Conservation (phyloP, 2,888 invertebrate genomes). For the Belgica antarctica region DNA sequence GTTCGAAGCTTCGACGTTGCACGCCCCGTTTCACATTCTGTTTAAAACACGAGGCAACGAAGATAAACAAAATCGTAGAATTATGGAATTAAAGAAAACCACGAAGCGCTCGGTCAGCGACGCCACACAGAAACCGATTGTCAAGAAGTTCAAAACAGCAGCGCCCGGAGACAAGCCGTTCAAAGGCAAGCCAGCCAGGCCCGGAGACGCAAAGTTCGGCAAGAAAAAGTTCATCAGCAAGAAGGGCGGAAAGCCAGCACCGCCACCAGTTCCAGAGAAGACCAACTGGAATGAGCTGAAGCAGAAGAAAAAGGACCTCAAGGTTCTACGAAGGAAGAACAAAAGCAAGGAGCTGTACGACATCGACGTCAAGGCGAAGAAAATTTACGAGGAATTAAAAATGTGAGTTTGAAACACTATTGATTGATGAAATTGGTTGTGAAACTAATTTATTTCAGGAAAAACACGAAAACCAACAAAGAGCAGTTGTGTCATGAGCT, state of each 20-base stretch:
- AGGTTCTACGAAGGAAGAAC: conserved; percentile 64
- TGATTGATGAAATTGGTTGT: conserved; percentile 49
- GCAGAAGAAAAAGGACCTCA: conserved; percentile 70
- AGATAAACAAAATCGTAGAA: neutral
- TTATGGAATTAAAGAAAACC: conserved; percentile 24
- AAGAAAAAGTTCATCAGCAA: neutral
- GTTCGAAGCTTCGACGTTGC: no score
- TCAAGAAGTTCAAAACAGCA: conserved; percentile 12
- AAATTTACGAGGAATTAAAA: conserved; percentile 60
- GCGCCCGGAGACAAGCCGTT: neutral
- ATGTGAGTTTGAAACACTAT: conserved; percentile 48
- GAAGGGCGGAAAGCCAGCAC: neutral
- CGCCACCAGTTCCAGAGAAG: conserved; percentile 54
- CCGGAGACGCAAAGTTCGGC: neutral
- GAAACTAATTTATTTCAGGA: conserved; percentile 49
- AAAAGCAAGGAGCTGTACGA: conserved; percentile 58
- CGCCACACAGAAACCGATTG: neutral
- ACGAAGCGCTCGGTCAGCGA: neutral
- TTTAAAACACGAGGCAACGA: neutral
- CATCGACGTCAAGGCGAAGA: conserved; percentile 59
- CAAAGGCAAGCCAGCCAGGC: neutral
- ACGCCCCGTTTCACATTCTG: no score
- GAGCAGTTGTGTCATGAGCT: conserved; percentile 58
- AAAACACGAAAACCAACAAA: conserved; percentile 58
- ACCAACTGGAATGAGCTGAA: conserved; percentile 74